Percentiles rank a stretch among this genome's conserved stretches.
Conservation (phyloP, 2,797 vertebrate genomes). For the Garrulus glandarius region DNA sequence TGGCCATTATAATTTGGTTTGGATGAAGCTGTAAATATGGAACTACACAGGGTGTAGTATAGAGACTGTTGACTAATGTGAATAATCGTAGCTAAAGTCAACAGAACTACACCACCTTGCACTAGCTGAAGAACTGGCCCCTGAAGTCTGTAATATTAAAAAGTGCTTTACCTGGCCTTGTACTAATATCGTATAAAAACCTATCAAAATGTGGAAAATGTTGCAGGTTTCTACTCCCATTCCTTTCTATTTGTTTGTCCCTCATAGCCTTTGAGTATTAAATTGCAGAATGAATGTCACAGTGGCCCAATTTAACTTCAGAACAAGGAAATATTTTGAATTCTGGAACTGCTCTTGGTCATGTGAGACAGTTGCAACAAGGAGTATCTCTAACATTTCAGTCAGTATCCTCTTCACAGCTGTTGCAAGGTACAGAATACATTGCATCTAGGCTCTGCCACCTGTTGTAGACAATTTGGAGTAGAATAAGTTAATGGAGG, state of each 20-base stretch:
- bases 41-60: not conserved
- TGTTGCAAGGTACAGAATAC: conserved; percentile 73
- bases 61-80: not conserved
- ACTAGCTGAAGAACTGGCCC: not conserved
- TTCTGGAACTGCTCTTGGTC: conserved; percentile 67
- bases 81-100: not conserved
- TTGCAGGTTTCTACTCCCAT: not conserved
- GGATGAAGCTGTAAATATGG: not conserved
- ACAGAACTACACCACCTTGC: not conserved
- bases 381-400: conserved; percentile 63
- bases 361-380: conserved; percentile 46
- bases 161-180: not conserved
- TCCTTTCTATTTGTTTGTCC: not conserved
- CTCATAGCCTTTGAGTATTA: conserved; percentile 46
- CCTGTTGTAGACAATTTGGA: conserved; percentile 72
- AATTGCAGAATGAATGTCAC: conserved; percentile 66
- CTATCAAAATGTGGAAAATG: not conserved
- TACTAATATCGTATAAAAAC: not conserved
- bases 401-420: conserved; percentile 50
- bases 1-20: not conserved
- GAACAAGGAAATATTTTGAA: conserved; percentile 76
- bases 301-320: conserved; percentile 67
- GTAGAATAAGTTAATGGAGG: conserved; percentile 51
- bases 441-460: conserved; percentile 54
- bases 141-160: not conserved